A percentile compares a stretch with the other conserved stretches of the same genome.
Evolutionary conservation across 30 jellyfish, hydroid and myxozoan genomes (phyloP).

Genomic region (Mastigias papua): DNA sequence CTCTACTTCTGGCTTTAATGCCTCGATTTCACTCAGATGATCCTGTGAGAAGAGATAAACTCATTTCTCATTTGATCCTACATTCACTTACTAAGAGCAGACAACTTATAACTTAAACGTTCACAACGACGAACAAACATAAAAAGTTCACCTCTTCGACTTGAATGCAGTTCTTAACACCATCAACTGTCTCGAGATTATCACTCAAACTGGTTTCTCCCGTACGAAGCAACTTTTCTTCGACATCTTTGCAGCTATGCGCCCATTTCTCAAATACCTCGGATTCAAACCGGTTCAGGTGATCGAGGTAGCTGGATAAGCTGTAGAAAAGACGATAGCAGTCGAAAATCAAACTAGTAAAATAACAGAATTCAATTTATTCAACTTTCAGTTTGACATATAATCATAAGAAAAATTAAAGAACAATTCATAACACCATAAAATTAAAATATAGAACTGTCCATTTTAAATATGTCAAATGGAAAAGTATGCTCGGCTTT

Average conservation of each 20-base stretch:
- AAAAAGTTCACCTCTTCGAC: conserved; percentile 50
- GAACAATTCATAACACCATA: too few relatives aligned
- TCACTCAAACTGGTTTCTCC: conserved; percentile 10
- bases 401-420: too few relatives aligned
- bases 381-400: too few relatives aligned
- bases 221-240: background rate
- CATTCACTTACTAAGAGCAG: too few relatives aligned
- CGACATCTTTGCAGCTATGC: conserved; percentile 33
- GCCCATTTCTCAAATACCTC: conserved; percentile 67
- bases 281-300: conserved; percentile 55
- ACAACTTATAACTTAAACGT: too few relatives aligned
- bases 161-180: conserved; percentile 9
- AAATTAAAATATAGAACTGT: too few relatives aligned
- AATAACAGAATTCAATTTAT: too few relatives aligned
- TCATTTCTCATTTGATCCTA: too few relatives aligned
- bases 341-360: background rate
- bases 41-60: conserved; percentile 6
- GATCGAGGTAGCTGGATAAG: conserved; percentile 69
- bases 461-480: too few relatives aligned
- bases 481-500: too few relatives aligned
- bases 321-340: conserved; percentile 3
- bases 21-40: conserved; percentile 47
- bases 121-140: background rate
- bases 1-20: conserved; percentile 41
- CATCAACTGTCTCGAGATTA: conserved; percentile 40